Percentiles rank a stretch among this genome's conserved stretches.
phyloP scores from a whole-genome alignment of 2,888 invertebrate species.

The Geophilus truncorum region DNA sequence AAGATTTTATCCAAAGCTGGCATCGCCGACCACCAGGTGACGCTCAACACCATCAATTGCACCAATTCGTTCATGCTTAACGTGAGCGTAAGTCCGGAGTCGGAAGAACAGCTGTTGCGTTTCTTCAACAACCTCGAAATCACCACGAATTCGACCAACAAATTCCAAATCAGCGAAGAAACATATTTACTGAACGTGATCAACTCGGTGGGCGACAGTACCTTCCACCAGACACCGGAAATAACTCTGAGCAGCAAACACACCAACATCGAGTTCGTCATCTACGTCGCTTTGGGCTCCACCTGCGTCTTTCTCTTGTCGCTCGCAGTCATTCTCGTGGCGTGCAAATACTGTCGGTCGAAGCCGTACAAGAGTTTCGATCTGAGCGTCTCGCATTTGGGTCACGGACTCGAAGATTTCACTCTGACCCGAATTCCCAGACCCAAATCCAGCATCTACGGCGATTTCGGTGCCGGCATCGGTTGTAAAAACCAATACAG shows the following conservation, averaged over 20 bases:
- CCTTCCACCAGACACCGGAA: background rate
- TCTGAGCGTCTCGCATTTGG: conserved; percentile 34
- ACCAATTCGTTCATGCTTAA: conserved; percentile 8
- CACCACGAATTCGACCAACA: background rate
- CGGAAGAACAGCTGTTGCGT: background rate
- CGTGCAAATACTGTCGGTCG: conserved; percentile 39
- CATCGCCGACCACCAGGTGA: background rate
- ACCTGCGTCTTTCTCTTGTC: conserved; percentile 38
- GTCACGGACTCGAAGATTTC: conserved; percentile 40
- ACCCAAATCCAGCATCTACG: conserved; percentile 36
- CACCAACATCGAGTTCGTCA: conserved; percentile 38
- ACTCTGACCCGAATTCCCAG: conserved; percentile 40
- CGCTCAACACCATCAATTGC: conserved; percentile 25
- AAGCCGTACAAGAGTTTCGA: conserved; percentile 35
- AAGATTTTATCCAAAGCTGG: background rate
- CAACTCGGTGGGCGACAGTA: background rate
- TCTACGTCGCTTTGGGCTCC: conserved; percentile 39
- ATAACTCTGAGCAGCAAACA: conserved; percentile 32
- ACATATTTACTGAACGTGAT: background rate
- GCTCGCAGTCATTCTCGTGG: conserved; percentile 37
- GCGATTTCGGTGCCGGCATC: conserved; percentile 20
- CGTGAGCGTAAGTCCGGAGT: conserved; percentile 11
- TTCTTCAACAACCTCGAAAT: conserved; percentile 1
- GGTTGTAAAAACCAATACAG: conserved; percentile 38
- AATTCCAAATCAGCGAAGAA: conserved; percentile 11